These are phyloP conservation scores for Platyscapa corneri DNA, from an alignment of 1,140 invertebrate genomes.

Conservation along the genomic window DNA sequence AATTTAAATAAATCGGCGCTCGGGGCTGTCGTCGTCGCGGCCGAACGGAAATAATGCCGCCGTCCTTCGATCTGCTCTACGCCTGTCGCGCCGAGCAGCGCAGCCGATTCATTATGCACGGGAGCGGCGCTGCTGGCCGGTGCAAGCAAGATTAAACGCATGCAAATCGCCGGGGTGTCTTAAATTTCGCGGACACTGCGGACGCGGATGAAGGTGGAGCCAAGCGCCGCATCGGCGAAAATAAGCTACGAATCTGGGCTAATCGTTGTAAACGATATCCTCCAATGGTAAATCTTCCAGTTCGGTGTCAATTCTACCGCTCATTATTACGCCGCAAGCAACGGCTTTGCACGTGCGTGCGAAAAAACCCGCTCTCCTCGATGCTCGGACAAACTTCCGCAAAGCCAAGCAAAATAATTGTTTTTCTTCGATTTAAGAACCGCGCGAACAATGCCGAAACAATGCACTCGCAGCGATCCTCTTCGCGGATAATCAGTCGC, in stretches of 20 bases:
- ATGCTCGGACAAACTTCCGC: too few relatives aligned
- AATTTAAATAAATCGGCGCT: conserved; percentile 38
- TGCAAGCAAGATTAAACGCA: conserved; percentile 2
- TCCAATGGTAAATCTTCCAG: background rate
- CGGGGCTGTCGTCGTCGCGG: background rate
- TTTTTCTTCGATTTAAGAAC: too few relatives aligned
- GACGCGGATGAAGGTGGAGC: background rate
- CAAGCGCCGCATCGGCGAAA: background rate
- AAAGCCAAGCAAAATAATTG: too few relatives aligned
- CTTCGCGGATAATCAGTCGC: too few relatives aligned
- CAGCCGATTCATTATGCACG: background rate
- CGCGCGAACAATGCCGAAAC: too few relatives aligned
- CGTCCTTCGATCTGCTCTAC: conserved; percentile 17
- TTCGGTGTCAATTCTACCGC: background rate
- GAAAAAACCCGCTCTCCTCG: too few relatives aligned
- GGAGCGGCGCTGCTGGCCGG: background rate
- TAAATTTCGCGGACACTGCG: background rate
- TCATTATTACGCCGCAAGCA: too few relatives aligned
- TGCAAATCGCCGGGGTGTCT: background rate
- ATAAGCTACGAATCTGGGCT: background rate
- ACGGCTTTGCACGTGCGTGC: too few relatives aligned
- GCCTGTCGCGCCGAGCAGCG: background rate
- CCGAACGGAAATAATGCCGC: background rate
- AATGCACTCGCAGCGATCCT: too few relatives aligned
- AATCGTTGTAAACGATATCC: background rate